Conservation (phyloP, 2,113 vertebrate species). For the Rostratula benghalensis region DNA sequence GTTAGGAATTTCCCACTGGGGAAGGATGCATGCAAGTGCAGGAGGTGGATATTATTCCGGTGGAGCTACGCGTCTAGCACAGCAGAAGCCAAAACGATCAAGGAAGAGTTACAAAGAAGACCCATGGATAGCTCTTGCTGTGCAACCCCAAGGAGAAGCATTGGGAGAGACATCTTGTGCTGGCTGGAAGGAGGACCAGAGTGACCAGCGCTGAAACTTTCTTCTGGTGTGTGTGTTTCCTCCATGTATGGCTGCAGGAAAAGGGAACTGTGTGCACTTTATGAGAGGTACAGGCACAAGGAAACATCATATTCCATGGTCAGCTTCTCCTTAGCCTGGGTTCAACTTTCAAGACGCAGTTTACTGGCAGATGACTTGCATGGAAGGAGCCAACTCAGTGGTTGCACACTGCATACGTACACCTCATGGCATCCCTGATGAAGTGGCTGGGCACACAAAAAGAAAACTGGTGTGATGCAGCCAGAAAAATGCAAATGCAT, state of each 20-base stretch:
- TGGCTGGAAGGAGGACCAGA: background rate
- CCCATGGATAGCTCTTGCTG: background rate
- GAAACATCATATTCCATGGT: background rate
- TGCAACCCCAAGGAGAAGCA: background rate
- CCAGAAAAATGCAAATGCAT: background rate
- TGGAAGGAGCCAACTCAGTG: background rate
- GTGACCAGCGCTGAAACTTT: background rate
- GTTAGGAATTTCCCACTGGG: background rate
- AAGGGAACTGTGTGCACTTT: background rate
- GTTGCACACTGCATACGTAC: background rate
- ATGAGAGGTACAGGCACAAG: background rate
- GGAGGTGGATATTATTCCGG: background rate
- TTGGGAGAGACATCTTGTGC: background rate
- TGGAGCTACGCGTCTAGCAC: background rate
- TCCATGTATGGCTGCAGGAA: accelerated
- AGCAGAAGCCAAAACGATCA: background rate
- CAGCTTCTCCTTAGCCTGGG: background rate
- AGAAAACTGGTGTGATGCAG: background rate
- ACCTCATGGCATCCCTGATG: background rate
- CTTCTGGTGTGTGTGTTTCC: background rate
- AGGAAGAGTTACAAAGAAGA: background rate
- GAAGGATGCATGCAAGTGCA: background rate
- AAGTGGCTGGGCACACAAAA: background rate
- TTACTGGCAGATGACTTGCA: background rate
- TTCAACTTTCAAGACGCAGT: background rate